These are phyloP conservation scores for Dorcus hopei DNA, from an alignment of 2,888 invertebrate species.

Conservation along the genomic window DNA sequence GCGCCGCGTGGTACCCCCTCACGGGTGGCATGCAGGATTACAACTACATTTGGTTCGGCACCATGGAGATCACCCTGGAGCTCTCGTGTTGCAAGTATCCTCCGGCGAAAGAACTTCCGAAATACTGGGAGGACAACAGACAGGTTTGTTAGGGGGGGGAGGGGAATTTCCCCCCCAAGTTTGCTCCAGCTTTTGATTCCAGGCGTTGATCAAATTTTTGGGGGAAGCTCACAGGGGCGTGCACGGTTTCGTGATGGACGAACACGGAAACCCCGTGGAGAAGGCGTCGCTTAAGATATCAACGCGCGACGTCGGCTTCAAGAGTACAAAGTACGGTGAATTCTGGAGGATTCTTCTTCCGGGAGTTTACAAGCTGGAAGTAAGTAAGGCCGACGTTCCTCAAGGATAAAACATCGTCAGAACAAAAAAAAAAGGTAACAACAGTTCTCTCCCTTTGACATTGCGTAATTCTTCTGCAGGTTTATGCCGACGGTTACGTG, in stretches of 20 bases:
- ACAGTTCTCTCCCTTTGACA: too few species aligned
- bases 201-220: conserved; percentile 79
- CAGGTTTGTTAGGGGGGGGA: conserved; percentile 54
- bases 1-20: conserved; percentile 90
- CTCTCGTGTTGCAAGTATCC: conserved; percentile 95
- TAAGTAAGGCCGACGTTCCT: conserved; percentile 41
- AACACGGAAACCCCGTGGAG: conserved; percentile 73
- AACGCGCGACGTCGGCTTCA: conserved; percentile 79
- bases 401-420: not conserved
- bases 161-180: not conserved
- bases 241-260: conserved; percentile 81
- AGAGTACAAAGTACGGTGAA: conserved; percentile 87
- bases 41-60: conserved; percentile 90
- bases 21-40: conserved; percentile 94
- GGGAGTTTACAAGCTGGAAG: conserved; percentile 81
- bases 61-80: conserved; percentile 93
- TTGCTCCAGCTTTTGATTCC: conserved; percentile 26
- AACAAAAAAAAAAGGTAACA: too few species aligned
- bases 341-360: conserved; percentile 91
- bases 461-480: conserved; percentile 51
- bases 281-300: conserved; percentile 76
- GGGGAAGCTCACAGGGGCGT: conserved; percentile 87
- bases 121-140: conserved; percentile 87
- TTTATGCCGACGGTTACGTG: conserved; percentile 78
- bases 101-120: conserved; percentile 70